phyloP scores from a whole-genome alignment of 1,140 invertebrate genomes.

The Mizuhopecten yessoensis region DNA sequence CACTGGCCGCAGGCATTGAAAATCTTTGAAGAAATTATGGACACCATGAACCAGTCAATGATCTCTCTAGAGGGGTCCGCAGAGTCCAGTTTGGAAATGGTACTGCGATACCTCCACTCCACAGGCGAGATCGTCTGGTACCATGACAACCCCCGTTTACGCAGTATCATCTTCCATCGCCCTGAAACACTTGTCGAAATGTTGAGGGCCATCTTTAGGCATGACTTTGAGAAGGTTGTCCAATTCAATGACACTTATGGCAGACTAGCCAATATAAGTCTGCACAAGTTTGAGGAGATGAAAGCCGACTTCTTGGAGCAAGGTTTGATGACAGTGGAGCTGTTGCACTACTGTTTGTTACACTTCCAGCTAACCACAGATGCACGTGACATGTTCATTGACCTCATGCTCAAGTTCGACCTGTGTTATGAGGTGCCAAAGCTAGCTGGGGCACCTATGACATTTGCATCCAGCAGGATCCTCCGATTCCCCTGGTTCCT shows the following conservation, averaged over 20 bases:
- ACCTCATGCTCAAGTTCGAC: conserved; percentile 80
- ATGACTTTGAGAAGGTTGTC: conserved; percentile 78
- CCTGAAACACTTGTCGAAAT: conserved; percentile 80
- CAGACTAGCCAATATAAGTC: conserved; percentile 60
- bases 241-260: conserved; percentile 68
- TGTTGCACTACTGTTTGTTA: conserved; percentile 74
- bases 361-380: conserved; percentile 76
- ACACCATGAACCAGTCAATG: conserved; percentile 71
- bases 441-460: conserved; percentile 61
- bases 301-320: conserved; percentile 75
- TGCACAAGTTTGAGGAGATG: conserved; percentile 70
- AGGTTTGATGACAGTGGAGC: conserved; percentile 78
- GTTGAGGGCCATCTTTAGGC: conserved; percentile 79
- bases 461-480: conserved; percentile 66
- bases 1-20: conserved; percentile 67
- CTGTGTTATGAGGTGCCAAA: conserved; percentile 77
- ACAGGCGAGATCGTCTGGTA: conserved; percentile 81
- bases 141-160: conserved; percentile 74
- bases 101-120: conserved; percentile 77
- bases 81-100: conserved; percentile 73
- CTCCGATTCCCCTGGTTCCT: conserved; percentile 81
- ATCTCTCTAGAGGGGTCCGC: conserved; percentile 74
- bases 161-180: conserved; percentile 77
- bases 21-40: conserved; percentile 73
- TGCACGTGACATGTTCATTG: conserved; percentile 75